These are phyloP conservation scores for Aphyosemion australe DNA, from an alignment of 2,113 vertebrate genomes.

Conservation along the genomic window DNA sequence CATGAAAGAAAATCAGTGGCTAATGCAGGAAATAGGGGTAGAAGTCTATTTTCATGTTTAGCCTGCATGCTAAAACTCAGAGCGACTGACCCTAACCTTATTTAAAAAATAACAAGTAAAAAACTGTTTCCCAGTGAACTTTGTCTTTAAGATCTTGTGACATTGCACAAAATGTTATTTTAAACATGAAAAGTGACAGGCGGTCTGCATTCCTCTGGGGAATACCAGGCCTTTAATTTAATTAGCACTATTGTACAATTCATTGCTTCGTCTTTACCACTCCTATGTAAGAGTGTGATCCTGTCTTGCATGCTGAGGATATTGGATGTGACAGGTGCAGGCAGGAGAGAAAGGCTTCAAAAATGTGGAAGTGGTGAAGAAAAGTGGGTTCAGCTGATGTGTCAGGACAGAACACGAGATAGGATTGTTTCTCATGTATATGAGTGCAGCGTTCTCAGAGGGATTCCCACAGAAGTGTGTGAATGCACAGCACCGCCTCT, in stretches of 20 bases:
- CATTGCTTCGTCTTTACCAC: constrained; percentile 37
- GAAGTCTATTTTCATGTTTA: too few species aligned
- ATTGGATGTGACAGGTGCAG: constrained; percentile 62
- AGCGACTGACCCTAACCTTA: too few species aligned
- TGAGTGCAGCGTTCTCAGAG: constrained; percentile 32
- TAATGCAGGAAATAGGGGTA: too few species aligned
- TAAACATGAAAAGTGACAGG: too few species aligned
- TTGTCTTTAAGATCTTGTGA: too few species aligned
- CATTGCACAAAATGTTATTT: too few species aligned
- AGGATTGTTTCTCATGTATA: constrained; percentile 47
- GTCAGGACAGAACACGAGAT: constrained; percentile 22
- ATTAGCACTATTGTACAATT: constrained; percentile 14
- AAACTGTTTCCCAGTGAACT: too few species aligned
- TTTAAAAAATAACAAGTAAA: too few species aligned
- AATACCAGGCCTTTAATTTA: too few species aligned
- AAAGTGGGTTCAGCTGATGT: constrained; percentile 21
- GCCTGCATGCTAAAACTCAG: too few species aligned
- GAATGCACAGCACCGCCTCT: constrained; percentile 34
- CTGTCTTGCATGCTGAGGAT: constrained; percentile 38
- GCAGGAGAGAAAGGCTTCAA: constrained; percentile 21
- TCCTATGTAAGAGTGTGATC: constrained; percentile 29
- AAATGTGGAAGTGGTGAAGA: constrained; percentile 21
- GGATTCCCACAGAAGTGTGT: constrained; percentile 52
- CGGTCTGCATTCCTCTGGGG: too few species aligned
- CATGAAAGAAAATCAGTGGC: too few species aligned